Evolutionary conservation across 1,140 invertebrate species (phyloP).

Genomic region (Neodiprion virginianus): DNA sequence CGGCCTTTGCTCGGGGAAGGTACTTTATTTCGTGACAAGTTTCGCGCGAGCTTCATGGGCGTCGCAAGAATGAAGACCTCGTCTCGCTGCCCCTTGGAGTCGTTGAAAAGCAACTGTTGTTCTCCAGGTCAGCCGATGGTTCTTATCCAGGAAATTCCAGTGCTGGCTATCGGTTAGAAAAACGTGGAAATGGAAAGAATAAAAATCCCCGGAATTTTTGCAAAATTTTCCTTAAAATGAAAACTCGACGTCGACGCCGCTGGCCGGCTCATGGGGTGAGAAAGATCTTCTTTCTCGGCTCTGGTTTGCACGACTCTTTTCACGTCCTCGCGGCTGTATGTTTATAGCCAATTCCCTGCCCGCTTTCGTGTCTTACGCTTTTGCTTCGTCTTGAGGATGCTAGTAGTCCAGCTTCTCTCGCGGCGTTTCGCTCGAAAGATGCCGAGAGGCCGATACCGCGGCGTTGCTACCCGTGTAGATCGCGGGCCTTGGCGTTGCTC

Average conservation of each 20-base stretch:
- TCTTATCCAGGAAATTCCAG: no score
- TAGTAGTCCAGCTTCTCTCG: background rate
- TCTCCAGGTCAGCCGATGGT: no score
- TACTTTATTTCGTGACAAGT: slow-evolving; percentile 38
- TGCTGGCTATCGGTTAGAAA: no score
- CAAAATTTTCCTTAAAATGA: no score
- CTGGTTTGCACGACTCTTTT: slow-evolving; percentile 18
- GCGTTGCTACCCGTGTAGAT: slow-evolving; percentile 40
- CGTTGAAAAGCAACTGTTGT: no score
- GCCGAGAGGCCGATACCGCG: slow-evolving; percentile 38
- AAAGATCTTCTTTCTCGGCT: slow-evolving; percentile 21
- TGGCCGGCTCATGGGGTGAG: slow-evolving; percentile 39
- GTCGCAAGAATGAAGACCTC: background rate
- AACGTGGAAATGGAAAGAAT: no score
- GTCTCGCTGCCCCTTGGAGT: no score
- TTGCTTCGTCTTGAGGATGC: background rate
- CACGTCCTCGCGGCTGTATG: background rate
- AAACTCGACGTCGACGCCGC: slow-evolving; percentile 36
- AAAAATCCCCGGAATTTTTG: no score
- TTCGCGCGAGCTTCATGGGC: slow-evolving; percentile 30
- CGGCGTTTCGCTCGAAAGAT: slow-evolving; percentile 27
- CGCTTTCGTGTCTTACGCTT: slow-evolving; percentile 11
- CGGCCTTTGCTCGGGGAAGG: slow-evolving; percentile 18
- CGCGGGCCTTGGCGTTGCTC: slow-evolving; percentile 14
- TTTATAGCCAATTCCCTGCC: background rate